Percentiles rank a stretch among this genome's conserved stretches.
Conservation (phyloP, 2,888 invertebrate species). For the Platerodrilus igneus region DNA sequence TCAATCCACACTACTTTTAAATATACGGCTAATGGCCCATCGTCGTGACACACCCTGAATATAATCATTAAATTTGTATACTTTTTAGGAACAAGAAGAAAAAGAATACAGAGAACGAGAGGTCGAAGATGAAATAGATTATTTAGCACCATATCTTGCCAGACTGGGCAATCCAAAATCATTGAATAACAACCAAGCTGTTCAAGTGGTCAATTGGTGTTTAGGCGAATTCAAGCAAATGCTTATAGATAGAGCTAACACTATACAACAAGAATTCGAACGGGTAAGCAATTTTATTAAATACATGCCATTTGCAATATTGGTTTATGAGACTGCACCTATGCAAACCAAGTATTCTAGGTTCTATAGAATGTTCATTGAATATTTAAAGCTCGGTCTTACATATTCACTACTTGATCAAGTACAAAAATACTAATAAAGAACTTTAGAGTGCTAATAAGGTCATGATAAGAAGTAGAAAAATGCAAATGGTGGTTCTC, state of each 20-base stretch:
- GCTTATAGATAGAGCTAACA: constrained; percentile 58
- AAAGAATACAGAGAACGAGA: constrained; percentile 55
- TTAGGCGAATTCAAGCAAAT: constrained; percentile 63
- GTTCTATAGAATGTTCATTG: no score
- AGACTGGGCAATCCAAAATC: constrained; percentile 52
- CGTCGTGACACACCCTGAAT: no score
- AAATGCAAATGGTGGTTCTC: no score
- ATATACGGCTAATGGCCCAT: no score
- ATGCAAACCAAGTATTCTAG: no score
- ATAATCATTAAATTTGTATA: constrained; percentile 5
- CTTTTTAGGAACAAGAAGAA: constrained; percentile 50
- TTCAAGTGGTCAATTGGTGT: constrained; percentile 55
- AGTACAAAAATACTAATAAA: no score
- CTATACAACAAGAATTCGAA: constrained; percentile 63
- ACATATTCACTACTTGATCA: no score
- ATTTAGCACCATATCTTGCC: constrained; percentile 60
- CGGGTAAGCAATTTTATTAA: constrained; percentile 50
- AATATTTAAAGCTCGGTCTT: no score
- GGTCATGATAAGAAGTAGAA: no score
- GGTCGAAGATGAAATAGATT: constrained; percentile 60
- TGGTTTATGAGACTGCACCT: no score
- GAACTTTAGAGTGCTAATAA: no score
- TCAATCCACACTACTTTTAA: constrained; percentile 1
- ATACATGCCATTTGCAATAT: no score
- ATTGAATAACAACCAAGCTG: constrained; percentile 45